Evolutionary conservation across 2,888 invertebrate genomes (phyloP).

Genomic region (Yponomeuta malinellus): DNA sequence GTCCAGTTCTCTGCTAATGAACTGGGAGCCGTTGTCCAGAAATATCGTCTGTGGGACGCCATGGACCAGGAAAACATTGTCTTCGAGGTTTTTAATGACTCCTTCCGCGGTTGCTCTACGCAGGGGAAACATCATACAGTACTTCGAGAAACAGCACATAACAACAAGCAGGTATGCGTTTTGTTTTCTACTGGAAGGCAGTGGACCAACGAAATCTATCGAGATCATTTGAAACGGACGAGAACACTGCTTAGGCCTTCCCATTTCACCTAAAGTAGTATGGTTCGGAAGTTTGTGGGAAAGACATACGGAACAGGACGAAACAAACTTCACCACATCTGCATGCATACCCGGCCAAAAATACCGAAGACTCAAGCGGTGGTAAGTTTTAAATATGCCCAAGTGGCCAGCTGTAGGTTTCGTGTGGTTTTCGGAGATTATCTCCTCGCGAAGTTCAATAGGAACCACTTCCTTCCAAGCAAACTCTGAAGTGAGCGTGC

Average conservation of each 20-base stretch:
- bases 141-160: conserved; percentile 26
- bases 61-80: conserved; percentile 23
- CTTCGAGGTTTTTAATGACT: conserved; percentile 21
- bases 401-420: too few relatives aligned
- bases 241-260: conserved; percentile 23
- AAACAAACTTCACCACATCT: too few relatives aligned
- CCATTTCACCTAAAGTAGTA: conserved; percentile 24
- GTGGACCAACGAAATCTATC: conserved; percentile 28
- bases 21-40: conserved; percentile 29
- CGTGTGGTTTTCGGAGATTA: too few relatives aligned
- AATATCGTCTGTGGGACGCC: conserved; percentile 28
- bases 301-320: too few relatives aligned
- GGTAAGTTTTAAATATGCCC: too few relatives aligned
- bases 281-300: conserved; percentile 18
- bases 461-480: too few relatives aligned
- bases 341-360: too few relatives aligned
- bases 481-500: too few relatives aligned
- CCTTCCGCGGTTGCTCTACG: conserved; percentile 21
- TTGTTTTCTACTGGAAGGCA: conserved; percentile 20
- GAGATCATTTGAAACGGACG: conserved; percentile 26
- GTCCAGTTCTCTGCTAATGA: conserved; percentile 18
- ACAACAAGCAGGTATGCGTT: conserved; percentile 21
- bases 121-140: conserved; percentile 23
- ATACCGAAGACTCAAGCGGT: too few relatives aligned
- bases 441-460: too few relatives aligned